Base-by-base conservation (phyloP, 2,113 vertebrate genomes). In the Dissostichus mawsoni region DNA sequence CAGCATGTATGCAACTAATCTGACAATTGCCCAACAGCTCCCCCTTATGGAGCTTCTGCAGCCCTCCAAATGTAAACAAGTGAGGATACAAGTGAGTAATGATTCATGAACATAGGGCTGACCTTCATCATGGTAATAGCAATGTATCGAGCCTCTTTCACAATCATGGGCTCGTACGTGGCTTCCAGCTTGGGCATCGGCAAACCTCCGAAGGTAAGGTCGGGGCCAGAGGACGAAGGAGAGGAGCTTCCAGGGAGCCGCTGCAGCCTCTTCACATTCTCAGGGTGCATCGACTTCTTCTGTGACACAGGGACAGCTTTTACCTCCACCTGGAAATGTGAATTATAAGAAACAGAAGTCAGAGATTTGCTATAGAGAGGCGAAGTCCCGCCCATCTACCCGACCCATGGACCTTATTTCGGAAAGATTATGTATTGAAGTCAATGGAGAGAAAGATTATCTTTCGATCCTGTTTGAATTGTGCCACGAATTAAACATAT, bases 121-220 rank as follows among this genome's bases (percentile, higher is more conserved):
- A 99, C 98, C 97, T 99, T 99, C 98, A 99, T 99, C 98, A 99
- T 99, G 76, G 98, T 99, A 88, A 99, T 97, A 58, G 98, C 98
- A 87, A 99, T 99, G 76, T 99, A 99, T 18, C 98, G 96, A 56
- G 98, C 98, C 88, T 99, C 98, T 86, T 99, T 99, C 71, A 99
- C 97, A 23, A 99, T 99, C 97, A 99, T 97, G 56, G 98, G 98
- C 78, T 99, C 98, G 45, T 99, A 99, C 0, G 97, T 98, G 76
- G 97, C 96, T 90, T 99, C 98, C 82, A 99, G 95, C 86, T 98
- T 99, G 48, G 98, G 98, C n/a, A 94, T 94, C 45, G 97, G 96
- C 75, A 98, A 93, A n/a, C 98, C 98, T 23, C 98, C 98, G 78
- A 97, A 99, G 17, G 98, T 99, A 87, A 99, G 87, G 80, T 99